Conservation (phyloP, 2,888 invertebrate genomes). For the Tenthredo distinguenda region DNA sequence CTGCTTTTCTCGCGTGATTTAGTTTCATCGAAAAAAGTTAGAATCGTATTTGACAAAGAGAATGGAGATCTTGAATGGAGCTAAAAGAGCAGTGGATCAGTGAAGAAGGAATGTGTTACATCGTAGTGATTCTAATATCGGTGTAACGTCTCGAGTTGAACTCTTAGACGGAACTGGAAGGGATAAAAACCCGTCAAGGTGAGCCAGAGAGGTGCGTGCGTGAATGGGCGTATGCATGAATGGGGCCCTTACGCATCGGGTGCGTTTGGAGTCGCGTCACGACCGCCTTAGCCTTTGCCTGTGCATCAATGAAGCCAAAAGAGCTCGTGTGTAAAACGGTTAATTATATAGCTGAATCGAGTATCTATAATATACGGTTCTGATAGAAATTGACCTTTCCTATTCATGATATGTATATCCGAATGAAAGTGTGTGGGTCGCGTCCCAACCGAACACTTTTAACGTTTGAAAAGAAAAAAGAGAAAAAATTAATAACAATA, state of each 20-base stretch:
- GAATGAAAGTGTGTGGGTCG: not conserved
- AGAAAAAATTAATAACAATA: not conserved
- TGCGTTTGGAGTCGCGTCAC: constrained; percentile 49
- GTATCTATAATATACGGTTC: constrained; percentile 25
- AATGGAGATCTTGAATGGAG: no score
- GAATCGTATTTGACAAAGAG: no score
- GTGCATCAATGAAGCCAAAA: constrained; percentile 61
- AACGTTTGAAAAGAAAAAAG: not conserved
- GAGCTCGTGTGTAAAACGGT: constrained; percentile 50
- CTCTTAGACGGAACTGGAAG: constrained; percentile 50
- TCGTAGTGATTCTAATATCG: constrained; percentile 12
- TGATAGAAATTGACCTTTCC: not conserved
- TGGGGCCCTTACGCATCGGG: constrained; percentile 68
- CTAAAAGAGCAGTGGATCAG: no score
- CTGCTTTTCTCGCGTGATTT: not conserved
- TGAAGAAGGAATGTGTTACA: not conserved
- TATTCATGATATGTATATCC: not conserved
- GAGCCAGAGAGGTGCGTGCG: constrained; percentile 68
- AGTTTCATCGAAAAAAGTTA: no score
- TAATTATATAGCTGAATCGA: constrained; percentile 53
- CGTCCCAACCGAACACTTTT: not conserved
- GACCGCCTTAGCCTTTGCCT: constrained; percentile 14
- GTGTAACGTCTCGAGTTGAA: constrained; percentile 13
- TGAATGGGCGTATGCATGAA: constrained; percentile 77
- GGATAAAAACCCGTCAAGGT: constrained; percentile 73